A percentile compares a stretch with the other conserved stretches of the same genome.
Conservation (phyloP, 2,797 vertebrate species). For the Triplophysa yarkandensis region DNA sequence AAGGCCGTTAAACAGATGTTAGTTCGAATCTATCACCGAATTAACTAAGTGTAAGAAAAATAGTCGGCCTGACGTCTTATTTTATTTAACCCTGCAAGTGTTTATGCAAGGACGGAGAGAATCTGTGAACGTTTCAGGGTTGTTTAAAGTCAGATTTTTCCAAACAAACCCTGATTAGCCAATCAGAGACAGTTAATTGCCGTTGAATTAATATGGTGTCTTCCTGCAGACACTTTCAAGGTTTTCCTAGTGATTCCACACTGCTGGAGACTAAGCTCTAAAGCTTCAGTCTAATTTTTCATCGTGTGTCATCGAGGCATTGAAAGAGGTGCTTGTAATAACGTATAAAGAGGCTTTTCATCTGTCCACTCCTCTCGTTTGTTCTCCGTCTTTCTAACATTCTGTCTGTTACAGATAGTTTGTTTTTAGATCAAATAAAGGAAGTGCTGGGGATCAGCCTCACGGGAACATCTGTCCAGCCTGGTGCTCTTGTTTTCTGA, state of each 20-base stretch:
- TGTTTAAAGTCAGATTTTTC: slow-evolving; percentile 38
- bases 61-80: not conserved
- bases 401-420: slow-evolving; percentile 36
- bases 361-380: slow-evolving; percentile 23
- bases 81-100: not conserved
- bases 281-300: slow-evolving; percentile 59
- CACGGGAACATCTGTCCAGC: slow-evolving; percentile 56
- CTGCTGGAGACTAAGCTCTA: slow-evolving; percentile 51
- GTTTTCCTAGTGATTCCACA: slow-evolving; percentile 50
- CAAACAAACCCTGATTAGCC: slow-evolving; percentile 52
- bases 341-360: slow-evolving; percentile 53
- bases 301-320: slow-evolving; percentile 54
- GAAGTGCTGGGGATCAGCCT: slow-evolving; percentile 18
- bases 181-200: slow-evolving; percentile 51
- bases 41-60: not conserved
- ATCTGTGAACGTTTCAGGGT: slow-evolving; percentile 18
- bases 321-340: slow-evolving; percentile 58
- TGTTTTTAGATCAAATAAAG: slow-evolving; percentile 55
- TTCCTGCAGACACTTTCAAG: slow-evolving; percentile 48
- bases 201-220: slow-evolving; percentile 37
- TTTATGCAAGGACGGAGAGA: slow-evolving; percentile 13
- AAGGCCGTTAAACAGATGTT: not conserved
- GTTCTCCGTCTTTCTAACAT: slow-evolving; percentile 27
- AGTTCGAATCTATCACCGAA: not conserved
- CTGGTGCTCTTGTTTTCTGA: slow-evolving; percentile 53